Evolutionary conservation across 2,113 vertebrate genomes (phyloP), one percentile per base, ranked within the genome.

Genomic region (Gadus chalcogrammus): DNA sequence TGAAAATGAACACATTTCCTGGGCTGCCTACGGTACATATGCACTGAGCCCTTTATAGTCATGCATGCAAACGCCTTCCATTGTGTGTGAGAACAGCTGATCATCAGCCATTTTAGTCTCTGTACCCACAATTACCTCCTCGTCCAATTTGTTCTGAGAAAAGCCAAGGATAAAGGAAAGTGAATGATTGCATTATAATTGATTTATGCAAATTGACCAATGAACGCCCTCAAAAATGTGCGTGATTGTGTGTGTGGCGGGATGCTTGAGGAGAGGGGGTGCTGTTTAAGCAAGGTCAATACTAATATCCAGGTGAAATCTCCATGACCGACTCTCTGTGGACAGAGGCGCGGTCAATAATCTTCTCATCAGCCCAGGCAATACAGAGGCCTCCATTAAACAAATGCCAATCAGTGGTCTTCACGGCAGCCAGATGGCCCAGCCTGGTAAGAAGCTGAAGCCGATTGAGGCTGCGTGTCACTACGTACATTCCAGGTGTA

Each of bases 321-420:
- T 76, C 62, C 64, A 80, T 74, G 55, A 31, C 73, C 27, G 53
- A 55, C 80, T 83, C 77, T 83, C 73, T 64, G 83, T 76, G 78
- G 22, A 74, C 65, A 70, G 72, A 67, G 65, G 42, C 64, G 38
- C 48, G 68, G 70, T 88, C 85, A 84, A 88, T 90, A 87, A 85
- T 73, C 80, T 15, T 15, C 24, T 78, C 77, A 87, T 87, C 78
- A 86, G 82, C 77, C 28, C 77, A 69, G 83, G 85, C 79, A 86
- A 88, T 87, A 86, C 11, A 1, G 15, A 1, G 15, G 27, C 59
- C 56, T 77, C 73, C 8, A 55, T 85, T 72, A 73, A 78, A 87
- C 79, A 87, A 87, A 89, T 71, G 79, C 73, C 81, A 79, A 88
- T 89, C 89, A 88, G 84, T 87, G 82, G 60, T 64, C 78, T 55